Conservation (phyloP, 2,113 vertebrate species). For the Tragulus kanchil region DNA sequence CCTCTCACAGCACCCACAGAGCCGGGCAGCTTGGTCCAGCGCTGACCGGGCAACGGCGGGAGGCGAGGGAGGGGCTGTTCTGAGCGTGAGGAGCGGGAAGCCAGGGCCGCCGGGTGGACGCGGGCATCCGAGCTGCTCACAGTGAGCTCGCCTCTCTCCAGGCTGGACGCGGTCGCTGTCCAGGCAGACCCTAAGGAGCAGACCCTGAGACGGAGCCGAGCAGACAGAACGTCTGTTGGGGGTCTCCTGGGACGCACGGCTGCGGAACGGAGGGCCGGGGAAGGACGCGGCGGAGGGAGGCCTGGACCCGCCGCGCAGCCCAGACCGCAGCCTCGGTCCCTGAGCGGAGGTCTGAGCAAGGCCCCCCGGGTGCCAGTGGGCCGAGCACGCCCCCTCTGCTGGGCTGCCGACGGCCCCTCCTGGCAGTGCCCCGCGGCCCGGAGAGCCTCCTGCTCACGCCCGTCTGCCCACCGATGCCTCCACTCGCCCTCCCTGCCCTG, state of each 20-base stretch:
- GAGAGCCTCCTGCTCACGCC: background rate
- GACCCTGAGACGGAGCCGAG: background rate
- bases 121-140: rapidly evolving
- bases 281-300: too few species aligned
- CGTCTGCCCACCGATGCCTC: rapidly evolving
- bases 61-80: rapidly evolving
- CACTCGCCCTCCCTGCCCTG: rapidly evolving
- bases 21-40: rapidly evolving
- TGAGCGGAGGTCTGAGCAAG: rapidly evolving
- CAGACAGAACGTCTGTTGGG: background rate
- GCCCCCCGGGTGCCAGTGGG: rapidly evolving
- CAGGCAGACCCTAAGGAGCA: rapidly evolving
- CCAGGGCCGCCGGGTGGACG: rapidly evolving
- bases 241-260: background rate
- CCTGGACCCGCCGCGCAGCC: rapidly evolving
- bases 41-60: rapidly evolving
- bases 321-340: rapidly evolving
- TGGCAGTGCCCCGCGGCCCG: rapidly evolving
- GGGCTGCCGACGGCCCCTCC: too few species aligned
- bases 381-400: rapidly evolving
- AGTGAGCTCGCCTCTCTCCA: background rate
- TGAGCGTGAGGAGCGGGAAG: rapidly evolving
- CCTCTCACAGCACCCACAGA: background rate
- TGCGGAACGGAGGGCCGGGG: too few species aligned
- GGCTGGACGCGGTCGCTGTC: background rate